These are phyloP conservation scores for Neocrepidodera transversa DNA, from an alignment of 2,888 invertebrate genomes.

Conservation along the genomic window DNA sequence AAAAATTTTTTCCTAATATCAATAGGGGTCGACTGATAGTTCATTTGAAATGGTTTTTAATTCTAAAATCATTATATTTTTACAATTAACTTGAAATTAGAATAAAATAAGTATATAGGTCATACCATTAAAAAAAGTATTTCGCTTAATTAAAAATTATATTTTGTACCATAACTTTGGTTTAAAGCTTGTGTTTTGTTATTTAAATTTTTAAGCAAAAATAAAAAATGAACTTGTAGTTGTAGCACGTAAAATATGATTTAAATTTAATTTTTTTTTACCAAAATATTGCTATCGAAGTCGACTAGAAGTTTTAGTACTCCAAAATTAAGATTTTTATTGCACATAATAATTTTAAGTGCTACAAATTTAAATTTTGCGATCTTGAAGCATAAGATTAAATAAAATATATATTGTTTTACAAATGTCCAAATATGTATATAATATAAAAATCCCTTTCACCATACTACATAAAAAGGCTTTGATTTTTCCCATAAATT, in stretches of 20 bases:
- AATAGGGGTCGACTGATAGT: no score
- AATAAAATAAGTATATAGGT: no score
- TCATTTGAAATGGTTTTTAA: no score
- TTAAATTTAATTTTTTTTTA: not conserved
- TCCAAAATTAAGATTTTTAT: constrained; percentile 32
- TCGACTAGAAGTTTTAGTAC: constrained; percentile 19
- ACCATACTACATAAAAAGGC: constrained; percentile 51
- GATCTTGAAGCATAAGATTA: constrained; percentile 42
- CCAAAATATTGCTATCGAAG: constrained; percentile 19
- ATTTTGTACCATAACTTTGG: no score
- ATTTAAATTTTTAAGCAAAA: no score
- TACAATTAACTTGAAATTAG: no score
- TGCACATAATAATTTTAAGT: constrained; percentile 42
- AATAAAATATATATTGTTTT: constrained; percentile 42
- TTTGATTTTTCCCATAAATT: constrained; percentile 41
- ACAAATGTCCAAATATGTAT: constrained; percentile 41
- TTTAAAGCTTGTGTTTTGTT: no score
- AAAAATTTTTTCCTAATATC: no score
- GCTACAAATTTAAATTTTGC: constrained; percentile 37
- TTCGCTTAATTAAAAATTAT: no score
- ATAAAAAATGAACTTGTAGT: not conserved
- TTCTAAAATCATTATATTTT: no score
- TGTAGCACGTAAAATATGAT: constrained; percentile 38
- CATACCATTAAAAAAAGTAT: no score
- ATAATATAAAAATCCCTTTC: constrained; percentile 50